Percentiles rank a stretch among this genome's conserved stretches.
These are phyloP conservation scores for Chlorops oryzae DNA, from an alignment of 1,140 invertebrate species.

Conservation along the genomic window DNA sequence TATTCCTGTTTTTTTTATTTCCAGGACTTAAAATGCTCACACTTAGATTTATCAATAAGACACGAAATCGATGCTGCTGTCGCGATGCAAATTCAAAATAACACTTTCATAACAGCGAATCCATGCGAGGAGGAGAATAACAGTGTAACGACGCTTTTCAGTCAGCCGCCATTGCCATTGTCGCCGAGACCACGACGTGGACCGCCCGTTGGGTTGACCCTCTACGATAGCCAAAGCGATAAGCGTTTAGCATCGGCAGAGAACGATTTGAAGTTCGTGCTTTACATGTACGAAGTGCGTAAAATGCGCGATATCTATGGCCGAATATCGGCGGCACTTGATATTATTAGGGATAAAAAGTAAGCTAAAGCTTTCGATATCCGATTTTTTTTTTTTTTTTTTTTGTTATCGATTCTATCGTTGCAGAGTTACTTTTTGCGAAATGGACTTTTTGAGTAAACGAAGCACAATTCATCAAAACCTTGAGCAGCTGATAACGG, in stretches of 20 bases:
- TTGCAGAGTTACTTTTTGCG: slow-evolving; percentile 55
- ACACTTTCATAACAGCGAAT: slow-evolving; percentile 14
- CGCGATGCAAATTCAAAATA: slow-evolving; percentile 27
- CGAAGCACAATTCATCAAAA: slow-evolving; percentile 56
- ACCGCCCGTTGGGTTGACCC: slow-evolving; percentile 29
- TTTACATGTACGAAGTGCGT: slow-evolving; percentile 43
- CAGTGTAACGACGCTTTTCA: slow-evolving; percentile 10
- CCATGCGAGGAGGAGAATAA: slow-evolving; percentile 6
- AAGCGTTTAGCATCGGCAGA: slow-evolving; percentile 28
- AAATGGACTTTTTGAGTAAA: slow-evolving; percentile 56
- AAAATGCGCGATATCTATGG: slow-evolving; percentile 44
- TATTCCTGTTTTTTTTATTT: neutral
- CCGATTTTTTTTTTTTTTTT: neutral
- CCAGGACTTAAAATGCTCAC: slow-evolving; percentile 38
- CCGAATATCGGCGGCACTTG: slow-evolving; percentile 31
- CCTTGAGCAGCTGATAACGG: slow-evolving; percentile 57
- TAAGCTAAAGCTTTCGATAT: slow-evolving; percentile 6
- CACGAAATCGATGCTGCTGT: slow-evolving; percentile 27
- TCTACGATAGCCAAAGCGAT: slow-evolving; percentile 32
- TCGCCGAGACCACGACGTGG: slow-evolving; percentile 33
- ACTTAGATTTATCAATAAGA: slow-evolving; percentile 30
- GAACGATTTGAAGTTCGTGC: slow-evolving; percentile 40
- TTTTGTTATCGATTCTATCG: no score
- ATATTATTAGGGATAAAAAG: slow-evolving; percentile 43
- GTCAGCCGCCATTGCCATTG: slow-evolving; percentile 15